Conservation (phyloP, 2,888 invertebrate species). For the Thelaira solivaga region DNA sequence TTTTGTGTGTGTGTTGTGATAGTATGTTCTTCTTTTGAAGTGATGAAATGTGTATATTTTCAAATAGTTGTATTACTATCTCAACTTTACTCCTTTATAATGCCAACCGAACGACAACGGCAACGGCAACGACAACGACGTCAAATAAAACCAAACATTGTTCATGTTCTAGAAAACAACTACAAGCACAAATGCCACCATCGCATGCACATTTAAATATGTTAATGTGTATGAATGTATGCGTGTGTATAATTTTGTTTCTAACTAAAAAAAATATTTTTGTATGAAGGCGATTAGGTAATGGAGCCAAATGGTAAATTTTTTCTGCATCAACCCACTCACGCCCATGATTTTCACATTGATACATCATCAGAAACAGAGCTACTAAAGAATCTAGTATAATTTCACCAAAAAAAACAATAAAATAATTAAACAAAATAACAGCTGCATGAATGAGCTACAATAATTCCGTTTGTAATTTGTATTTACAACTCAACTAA, state of each 20-base stretch:
- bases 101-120: conserved; percentile 12
- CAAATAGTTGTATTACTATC: conserved; percentile 47
- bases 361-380: conserved; percentile 15
- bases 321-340: conserved; percentile 21
- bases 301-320: conserved; percentile 30
- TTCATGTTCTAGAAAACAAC: conserved; percentile 18
- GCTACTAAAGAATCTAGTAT: conserved; percentile 6
- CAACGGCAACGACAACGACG: background rate
- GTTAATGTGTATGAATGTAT: too few relatives aligned
- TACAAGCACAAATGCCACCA: too few relatives aligned
- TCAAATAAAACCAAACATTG: conserved; percentile 21
- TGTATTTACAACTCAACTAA: too few relatives aligned
- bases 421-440: too few relatives aligned
- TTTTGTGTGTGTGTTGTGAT: conserved; percentile 18
- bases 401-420: background rate
- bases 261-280: conserved; percentile 46
- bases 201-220: too few relatives aligned
- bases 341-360: background rate
- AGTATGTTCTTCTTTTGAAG: conserved; percentile 37
- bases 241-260: conserved; percentile 29
- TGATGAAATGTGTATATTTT: conserved; percentile 60
- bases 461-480: too few relatives aligned
- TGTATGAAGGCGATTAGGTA: conserved; percentile 5
- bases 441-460: too few relatives aligned
- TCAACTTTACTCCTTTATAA: conserved; percentile 30